A percentile compares a stretch with the other conserved stretches of the same genome.
Evolutionary conservation across 2,797 vertebrate genomes (phyloP).

Genomic region (Menidia menidia): DNA sequence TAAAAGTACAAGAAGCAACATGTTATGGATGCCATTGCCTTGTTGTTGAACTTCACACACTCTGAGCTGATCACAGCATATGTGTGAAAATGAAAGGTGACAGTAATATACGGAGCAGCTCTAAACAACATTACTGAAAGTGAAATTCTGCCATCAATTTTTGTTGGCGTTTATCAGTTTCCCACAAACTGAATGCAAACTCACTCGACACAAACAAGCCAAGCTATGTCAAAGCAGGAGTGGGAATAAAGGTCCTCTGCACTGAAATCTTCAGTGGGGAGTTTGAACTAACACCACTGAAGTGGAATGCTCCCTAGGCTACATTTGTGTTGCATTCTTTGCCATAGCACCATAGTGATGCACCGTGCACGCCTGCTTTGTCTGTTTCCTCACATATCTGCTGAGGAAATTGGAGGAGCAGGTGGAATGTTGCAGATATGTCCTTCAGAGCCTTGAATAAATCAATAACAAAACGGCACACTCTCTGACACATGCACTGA

Average conservation of each 20-base stretch:
- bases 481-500: constrained; percentile 15
- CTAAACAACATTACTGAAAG: constrained; percentile 12
- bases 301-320: constrained; percentile 59
- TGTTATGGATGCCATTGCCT: not conserved
- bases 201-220: not conserved
- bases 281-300: constrained; percentile 5
- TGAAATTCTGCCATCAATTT: not conserved
- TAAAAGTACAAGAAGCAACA: not conserved
- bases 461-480: constrained; percentile 68
- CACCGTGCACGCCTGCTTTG: constrained; percentile 29
- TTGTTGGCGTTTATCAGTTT: not conserved
- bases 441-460: constrained; percentile 57
- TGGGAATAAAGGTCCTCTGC: not conserved
- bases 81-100: not conserved
- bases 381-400: constrained; percentile 30
- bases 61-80: not conserved
- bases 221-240: constrained; percentile 13
- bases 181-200: not conserved
- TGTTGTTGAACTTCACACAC: not conserved
- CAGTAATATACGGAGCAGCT: not conserved
- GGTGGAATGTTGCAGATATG: constrained; percentile 73
- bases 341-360: constrained; percentile 40
- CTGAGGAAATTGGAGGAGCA: constrained; percentile 74
- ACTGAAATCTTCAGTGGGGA: not conserved
- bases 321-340: constrained; percentile 55